A percentile compares a stretch with the other conserved stretches of the same genome.
Evolutionary conservation across 2,797 vertebrate species (phyloP).

Genomic region (Protosalanx chinensis): DNA sequence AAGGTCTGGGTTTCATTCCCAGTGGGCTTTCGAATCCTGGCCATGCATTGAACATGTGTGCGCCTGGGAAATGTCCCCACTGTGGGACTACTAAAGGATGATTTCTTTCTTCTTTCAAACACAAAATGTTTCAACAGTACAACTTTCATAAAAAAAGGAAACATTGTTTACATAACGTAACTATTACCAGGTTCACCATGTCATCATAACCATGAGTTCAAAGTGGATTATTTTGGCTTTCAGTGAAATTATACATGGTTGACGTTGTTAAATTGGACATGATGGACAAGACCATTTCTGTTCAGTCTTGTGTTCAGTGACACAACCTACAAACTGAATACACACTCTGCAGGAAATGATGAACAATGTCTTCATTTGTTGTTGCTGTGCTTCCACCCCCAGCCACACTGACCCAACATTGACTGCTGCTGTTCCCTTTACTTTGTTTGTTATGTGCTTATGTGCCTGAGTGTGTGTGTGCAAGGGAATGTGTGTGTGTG

Average conservation of each 20-base stretch:
- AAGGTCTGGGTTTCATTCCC: no score
- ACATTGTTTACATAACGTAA: background rate
- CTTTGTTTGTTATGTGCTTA: conserved; percentile 49
- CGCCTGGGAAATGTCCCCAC: no score
- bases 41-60: no score
- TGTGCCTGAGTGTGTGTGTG: conserved; percentile 14
- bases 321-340: conserved; percentile 44
- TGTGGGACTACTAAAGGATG: no score
- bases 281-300: background rate
- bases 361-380: conserved; percentile 53
- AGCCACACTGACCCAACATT: conserved; percentile 56
- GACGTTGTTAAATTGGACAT: conserved; percentile 12
- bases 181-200: background rate
- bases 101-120: background rate
- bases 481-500: conserved; percentile 11
- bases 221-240: conserved; percentile 16
- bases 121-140: no score
- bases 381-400: conserved; percentile 57
- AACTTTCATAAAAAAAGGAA: background rate
- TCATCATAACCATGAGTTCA: background rate
- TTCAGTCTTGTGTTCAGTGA: background rate
- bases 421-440: conserved; percentile 60
- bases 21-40: no score
- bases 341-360: conserved; percentile 59
- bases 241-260: conserved; percentile 15